Conservation (phyloP, 2,888 invertebrate genomes). For the Troides aeacus region DNA sequence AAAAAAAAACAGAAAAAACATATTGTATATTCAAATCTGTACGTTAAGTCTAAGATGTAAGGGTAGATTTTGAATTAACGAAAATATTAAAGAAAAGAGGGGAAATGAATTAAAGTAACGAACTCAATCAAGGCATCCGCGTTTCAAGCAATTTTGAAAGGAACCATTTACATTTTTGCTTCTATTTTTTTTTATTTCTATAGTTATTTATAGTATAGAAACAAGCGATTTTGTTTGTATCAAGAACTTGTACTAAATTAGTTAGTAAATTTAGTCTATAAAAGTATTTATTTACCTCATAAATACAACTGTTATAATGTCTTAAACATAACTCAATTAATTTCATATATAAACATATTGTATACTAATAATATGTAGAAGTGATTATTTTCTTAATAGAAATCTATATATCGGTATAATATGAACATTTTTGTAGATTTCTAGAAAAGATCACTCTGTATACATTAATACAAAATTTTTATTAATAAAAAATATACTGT, state of each 20-base stretch:
- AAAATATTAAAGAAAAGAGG: constrained; percentile 42
- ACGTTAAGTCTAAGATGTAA: constrained; percentile 39
- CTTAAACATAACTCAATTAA: too few relatives aligned
- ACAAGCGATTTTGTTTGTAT: constrained; percentile 2
- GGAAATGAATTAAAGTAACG: constrained; percentile 52
- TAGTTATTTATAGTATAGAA: constrained; percentile 11
- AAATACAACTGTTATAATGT: too few relatives aligned
- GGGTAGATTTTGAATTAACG: constrained; percentile 33
- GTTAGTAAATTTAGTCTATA: too few relatives aligned
- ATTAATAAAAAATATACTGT: too few relatives aligned
- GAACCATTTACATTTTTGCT: constrained; percentile 21
- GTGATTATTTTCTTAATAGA: too few relatives aligned
- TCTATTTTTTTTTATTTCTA: not conserved
- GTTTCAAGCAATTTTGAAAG: constrained; percentile 35
- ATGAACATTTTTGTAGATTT: too few relatives aligned
- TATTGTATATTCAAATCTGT: constrained; percentile 34
- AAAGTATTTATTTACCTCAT: too few relatives aligned
- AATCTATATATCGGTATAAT: too few relatives aligned
- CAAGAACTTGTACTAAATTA: not conserved
- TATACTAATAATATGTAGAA: too few relatives aligned
- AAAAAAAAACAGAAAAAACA: constrained; percentile 44
- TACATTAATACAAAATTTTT: too few relatives aligned
- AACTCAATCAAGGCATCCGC: constrained; percentile 50
- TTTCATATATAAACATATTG: too few relatives aligned
- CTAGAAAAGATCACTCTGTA: too few relatives aligned